phyloP scores from a whole-genome alignment of 2,888 invertebrate genomes.

The Petrophora chlorosata region DNA sequence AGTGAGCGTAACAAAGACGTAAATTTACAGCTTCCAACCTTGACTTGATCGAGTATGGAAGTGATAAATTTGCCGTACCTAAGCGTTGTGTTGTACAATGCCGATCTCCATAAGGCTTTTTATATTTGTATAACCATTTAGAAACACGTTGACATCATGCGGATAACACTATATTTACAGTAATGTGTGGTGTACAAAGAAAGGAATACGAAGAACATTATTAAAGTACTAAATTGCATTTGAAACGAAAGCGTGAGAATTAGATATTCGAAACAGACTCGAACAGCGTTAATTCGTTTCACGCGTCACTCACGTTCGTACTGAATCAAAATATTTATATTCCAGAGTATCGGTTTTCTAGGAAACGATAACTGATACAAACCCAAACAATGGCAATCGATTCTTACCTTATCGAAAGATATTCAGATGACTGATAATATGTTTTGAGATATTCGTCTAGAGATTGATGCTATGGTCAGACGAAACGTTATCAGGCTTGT shows the following conservation, averaged over 20 bases:
- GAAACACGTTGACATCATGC: constrained; percentile 9
- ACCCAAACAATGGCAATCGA: constrained; percentile 30
- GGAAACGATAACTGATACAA: constrained; percentile 24
- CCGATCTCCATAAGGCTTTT: constrained; percentile 25
- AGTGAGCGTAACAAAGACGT: constrained; percentile 13
- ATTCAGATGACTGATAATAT: constrained; percentile 28
- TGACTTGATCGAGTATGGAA: constrained; percentile 47
- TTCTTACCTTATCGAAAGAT: constrained; percentile 29
- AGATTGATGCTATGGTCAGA: constrained; percentile 22
- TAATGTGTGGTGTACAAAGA: neutral
- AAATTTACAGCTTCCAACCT: constrained; percentile 37
- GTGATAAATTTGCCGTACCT: constrained; percentile 50
- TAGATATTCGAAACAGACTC: constrained; percentile 10
- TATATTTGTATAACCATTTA: constrained; percentile 12
- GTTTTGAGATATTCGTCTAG: constrained; percentile 5
- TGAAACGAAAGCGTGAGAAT: too few species aligned
- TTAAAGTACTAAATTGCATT: neutral
- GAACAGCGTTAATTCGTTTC: constrained; percentile 13
- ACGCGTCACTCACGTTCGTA: constrained; percentile 7
- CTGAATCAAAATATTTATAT: constrained; percentile 33
- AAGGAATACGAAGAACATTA: neutral
- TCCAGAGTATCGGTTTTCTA: constrained; percentile 8
- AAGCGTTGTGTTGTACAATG: constrained; percentile 39
- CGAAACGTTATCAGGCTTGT: constrained; percentile 19
- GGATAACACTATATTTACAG: neutral